Percentiles rank a stretch among this genome's conserved stretches.
These are phyloP conservation scores for Zenarchopterus dispar DNA, from an alignment of 2,797 vertebrate species.

Conservation along the genomic window DNA sequence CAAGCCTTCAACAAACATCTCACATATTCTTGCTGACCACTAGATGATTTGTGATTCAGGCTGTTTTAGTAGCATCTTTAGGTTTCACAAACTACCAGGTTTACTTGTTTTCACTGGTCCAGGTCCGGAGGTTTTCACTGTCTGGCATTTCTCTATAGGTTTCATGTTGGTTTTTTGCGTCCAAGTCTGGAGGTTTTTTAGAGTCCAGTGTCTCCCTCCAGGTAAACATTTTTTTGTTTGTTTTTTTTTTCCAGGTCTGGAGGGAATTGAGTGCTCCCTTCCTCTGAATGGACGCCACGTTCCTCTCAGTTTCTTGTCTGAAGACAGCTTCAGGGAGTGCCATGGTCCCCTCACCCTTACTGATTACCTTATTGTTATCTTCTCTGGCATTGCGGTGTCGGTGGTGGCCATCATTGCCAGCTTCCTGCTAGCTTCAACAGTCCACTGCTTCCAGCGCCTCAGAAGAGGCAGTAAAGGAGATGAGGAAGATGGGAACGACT, in stretches of 20 bases:
- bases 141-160: too few relatives aligned
- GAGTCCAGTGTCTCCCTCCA: too few relatives aligned
- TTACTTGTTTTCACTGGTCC: too few relatives aligned
- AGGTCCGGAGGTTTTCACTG: too few relatives aligned
- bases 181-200: too few relatives aligned
- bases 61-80: too few relatives aligned
- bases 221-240: too few relatives aligned
- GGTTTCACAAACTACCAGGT: too few relatives aligned
- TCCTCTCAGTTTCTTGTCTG: conserved; percentile 87
- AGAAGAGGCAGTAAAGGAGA: conserved; percentile 87
- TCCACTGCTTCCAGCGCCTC: conserved; percentile 91
- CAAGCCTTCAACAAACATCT: too few relatives aligned
- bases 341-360: conserved; percentile 86
- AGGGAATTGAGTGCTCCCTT: conserved; percentile 89
- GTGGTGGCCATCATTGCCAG: conserved; percentile 91
- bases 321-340: conserved; percentile 92
- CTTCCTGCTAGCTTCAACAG: conserved; percentile 92
- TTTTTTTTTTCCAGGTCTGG: conserved; percentile 79
- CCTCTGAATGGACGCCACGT: conserved; percentile 84
- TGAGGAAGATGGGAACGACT: conserved; percentile 87
- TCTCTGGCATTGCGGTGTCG: conserved; percentile 91
- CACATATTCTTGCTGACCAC: too few relatives aligned
- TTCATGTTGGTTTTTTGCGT: too few relatives aligned
- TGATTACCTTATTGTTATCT: conserved; percentile 93
- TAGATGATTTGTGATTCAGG: too few relatives aligned